These are phyloP conservation scores for Melanchra persicariae DNA, from an alignment of 2,888 invertebrate genomes.

Conservation along the genomic window DNA sequence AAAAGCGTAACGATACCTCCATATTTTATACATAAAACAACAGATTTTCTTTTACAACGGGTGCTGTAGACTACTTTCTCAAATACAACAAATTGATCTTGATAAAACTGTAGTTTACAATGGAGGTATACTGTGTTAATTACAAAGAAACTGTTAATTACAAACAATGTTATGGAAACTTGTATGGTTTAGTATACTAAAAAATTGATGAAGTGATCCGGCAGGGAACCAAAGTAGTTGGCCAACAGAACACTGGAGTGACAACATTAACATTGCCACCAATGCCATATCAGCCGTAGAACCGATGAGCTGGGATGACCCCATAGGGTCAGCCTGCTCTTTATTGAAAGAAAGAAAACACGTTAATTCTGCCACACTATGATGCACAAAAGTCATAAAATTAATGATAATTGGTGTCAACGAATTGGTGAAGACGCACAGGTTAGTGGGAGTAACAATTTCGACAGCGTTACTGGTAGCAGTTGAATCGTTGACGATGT, in stretches of 20 bases:
- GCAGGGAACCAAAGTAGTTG: background rate
- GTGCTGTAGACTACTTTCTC: constrained; percentile 46
- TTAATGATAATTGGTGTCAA: no score
- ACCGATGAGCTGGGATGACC: no score
- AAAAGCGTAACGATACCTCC: constrained; percentile 37
- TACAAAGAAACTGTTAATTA: constrained; percentile 38
- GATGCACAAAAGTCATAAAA: no score
- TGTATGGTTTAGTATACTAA: background rate
- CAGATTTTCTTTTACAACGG: constrained; percentile 45
- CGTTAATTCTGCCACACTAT: no score
- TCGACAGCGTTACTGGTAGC: background rate
- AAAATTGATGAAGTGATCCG: constrained; percentile 5
- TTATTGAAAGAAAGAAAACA: background rate
- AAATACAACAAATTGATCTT: constrained; percentile 49
- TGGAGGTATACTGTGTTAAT: constrained; percentile 43
- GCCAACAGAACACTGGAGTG: background rate
- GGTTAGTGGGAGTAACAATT: background rate
- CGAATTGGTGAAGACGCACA: no score
- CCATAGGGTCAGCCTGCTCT: background rate
- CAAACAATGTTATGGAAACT: constrained; percentile 36
- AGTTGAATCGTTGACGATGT: background rate
- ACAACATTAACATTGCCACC: background rate
- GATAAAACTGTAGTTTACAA: constrained; percentile 50
- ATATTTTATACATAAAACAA: constrained; percentile 7
- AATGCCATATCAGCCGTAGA: background rate